phyloP scores from a whole-genome alignment of 2,888 invertebrate genomes.

The Ochropleura leucogaster region DNA sequence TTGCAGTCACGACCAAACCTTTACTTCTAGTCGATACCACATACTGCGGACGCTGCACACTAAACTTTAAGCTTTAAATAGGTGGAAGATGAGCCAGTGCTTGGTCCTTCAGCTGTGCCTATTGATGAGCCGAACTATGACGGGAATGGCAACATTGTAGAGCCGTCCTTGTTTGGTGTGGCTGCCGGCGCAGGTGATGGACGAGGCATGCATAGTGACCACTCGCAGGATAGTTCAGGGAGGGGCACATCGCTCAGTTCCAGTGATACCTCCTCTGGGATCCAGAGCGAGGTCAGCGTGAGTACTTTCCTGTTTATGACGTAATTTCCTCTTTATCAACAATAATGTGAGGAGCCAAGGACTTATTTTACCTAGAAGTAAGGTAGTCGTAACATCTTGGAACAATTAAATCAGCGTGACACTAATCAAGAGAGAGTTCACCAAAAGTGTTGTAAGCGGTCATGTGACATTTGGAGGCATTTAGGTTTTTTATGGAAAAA shows the following conservation, averaged over 20 bases:
- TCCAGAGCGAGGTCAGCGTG: constrained; percentile 79
- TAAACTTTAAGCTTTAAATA: constrained; percentile 44
- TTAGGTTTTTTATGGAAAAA: not conserved
- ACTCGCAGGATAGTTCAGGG: constrained; percentile 86
- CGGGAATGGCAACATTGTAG: constrained; percentile 77
- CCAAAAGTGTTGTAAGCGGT: not conserved
- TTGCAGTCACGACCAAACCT: constrained; percentile 14
- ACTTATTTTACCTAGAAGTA: too few species aligned
- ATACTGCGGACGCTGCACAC: constrained; percentile 4
- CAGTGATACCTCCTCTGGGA: constrained; percentile 79
- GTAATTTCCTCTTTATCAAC: not conserved
- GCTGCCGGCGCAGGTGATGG: constrained; percentile 87
- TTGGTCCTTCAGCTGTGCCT: constrained; percentile 62
- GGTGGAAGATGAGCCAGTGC: constrained; percentile 60
- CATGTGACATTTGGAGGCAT: not conserved
- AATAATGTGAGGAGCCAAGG: not conserved
- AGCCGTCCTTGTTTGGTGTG: constrained; percentile 69
- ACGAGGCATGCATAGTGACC: constrained; percentile 85
- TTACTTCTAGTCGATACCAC: constrained; percentile 18
- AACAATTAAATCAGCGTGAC: not conserved
- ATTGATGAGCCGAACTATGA: constrained; percentile 75
- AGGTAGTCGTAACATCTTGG: not conserved
- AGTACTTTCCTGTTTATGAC: constrained; percentile 26
- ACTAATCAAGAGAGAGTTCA: not conserved
- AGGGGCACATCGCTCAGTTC: constrained; percentile 83